Evolutionary conservation across 2,888 invertebrate genomes (phyloP).

Genomic region (Steromphala cineraria): DNA sequence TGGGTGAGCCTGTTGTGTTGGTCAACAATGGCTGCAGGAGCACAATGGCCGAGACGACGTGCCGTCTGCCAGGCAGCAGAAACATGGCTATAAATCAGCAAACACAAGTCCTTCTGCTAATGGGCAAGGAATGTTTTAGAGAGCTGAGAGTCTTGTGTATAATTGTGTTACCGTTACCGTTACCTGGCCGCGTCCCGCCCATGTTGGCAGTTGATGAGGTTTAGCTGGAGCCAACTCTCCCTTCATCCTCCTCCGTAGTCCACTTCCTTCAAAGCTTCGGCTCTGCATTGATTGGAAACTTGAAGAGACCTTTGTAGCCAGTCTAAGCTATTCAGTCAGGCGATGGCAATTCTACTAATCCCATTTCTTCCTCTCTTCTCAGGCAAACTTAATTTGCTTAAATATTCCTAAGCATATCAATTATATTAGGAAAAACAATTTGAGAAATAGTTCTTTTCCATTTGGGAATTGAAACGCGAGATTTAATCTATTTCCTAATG

Average conservation of each 20-base stretch:
- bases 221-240: background rate
- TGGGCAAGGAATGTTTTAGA: background rate
- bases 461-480: too few species aligned
- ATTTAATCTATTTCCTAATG: too few species aligned
- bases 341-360: too few species aligned
- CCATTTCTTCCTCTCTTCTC: too few species aligned
- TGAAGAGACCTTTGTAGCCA: background rate
- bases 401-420: too few species aligned
- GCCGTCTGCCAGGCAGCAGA: background rate
- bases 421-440: too few species aligned
- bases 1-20: background rate
- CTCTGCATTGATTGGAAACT: background rate
- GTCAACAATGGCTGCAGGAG: background rate
- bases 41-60: background rate
- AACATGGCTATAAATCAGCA: background rate
- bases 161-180: slow-evolving; percentile 3
- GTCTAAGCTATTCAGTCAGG: too few species aligned
- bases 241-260: background rate
- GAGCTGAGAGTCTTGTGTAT: background rate
- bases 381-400: too few species aligned
- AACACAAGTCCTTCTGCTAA: background rate
- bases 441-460: too few species aligned
- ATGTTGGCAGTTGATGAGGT: background rate
- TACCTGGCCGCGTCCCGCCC: background rate
- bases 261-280: too few species aligned